Evolutionary conservation across 2,888 invertebrate species (phyloP).

Genomic region (Bruchidius siliquastri): DNA sequence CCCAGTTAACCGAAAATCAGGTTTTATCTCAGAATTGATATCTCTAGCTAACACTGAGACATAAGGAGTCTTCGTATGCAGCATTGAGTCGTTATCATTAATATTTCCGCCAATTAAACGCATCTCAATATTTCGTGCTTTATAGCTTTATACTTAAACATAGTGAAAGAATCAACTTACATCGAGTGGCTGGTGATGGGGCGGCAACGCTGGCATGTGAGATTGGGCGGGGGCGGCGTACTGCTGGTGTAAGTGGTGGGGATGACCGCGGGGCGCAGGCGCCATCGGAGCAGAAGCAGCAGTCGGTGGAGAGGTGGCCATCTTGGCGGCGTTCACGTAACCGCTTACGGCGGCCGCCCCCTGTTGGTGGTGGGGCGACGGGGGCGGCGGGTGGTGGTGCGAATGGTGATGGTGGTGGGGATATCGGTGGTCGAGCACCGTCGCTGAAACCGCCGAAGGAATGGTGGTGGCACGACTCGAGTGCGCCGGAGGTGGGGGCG

Average conservation of each 20-base stretch:
- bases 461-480: slow-evolving; percentile 36
- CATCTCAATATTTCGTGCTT: too few relatives aligned
- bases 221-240: neutral
- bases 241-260: neutral
- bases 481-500: slow-evolving; percentile 59
- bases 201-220: neutral
- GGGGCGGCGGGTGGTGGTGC: slow-evolving; percentile 12
- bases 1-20: too few relatives aligned
- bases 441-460: neutral
- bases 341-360: neutral
- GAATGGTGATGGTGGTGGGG: slow-evolving; percentile 19
- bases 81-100: too few relatives aligned
- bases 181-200: slow-evolving; percentile 39
- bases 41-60: too few relatives aligned
- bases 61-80: too few relatives aligned
- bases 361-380: neutral
- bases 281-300: neutral
- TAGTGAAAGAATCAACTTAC: slow-evolving; percentile 15
- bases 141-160: too few relatives aligned
- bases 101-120: too few relatives aligned
- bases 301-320: neutral
- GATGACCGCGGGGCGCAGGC: neutral
- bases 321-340: neutral
- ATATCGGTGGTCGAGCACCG: slow-evolving; percentile 44
- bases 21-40: too few relatives aligned